phyloP scores from a whole-genome alignment of 1,140 invertebrate genomes.

The Diachasmimorpha longicaudata region DNA sequence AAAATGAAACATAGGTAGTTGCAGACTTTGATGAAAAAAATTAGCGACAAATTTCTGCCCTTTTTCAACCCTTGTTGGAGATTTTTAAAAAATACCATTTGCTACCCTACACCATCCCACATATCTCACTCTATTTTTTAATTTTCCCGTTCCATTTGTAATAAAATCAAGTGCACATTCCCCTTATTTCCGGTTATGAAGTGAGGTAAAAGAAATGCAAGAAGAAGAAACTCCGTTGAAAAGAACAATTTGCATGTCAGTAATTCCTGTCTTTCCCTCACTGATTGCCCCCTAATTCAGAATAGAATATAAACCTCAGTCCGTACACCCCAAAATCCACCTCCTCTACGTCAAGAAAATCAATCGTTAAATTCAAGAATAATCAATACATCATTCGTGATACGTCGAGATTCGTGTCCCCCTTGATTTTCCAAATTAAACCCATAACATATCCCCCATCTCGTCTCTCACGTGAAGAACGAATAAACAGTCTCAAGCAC shows the following conservation, averaged over 20 bases:
- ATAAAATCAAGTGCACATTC: not conserved
- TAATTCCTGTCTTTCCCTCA: not conserved
- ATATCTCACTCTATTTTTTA: not conserved
- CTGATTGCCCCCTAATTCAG: not conserved
- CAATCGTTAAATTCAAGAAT: too few relatives aligned
- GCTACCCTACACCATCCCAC: too few relatives aligned
- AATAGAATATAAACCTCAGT: not conserved
- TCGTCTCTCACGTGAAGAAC: slow-evolving; percentile 48
- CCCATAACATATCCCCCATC: slow-evolving; percentile 14
- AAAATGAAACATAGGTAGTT: not conserved
- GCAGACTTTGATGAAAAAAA: too few relatives aligned
- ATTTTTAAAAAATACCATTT: too few relatives aligned
- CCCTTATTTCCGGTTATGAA: not conserved
- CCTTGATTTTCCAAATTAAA: not conserved
- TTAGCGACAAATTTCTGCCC: too few relatives aligned
- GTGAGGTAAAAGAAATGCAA: not conserved
- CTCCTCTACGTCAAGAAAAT: too few relatives aligned
- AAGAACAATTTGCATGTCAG: not conserved
- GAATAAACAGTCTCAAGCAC: slow-evolving; percentile 57
- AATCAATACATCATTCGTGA: too few relatives aligned
- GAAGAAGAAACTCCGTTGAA: not conserved
- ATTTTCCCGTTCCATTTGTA: too few relatives aligned
- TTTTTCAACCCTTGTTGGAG: too few relatives aligned
- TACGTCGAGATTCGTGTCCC: too few relatives aligned
- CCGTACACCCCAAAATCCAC: too few relatives aligned